Evolutionary conservation across 2,888 invertebrate genomes (phyloP).

Genomic region (Hypselothyrea guttata): DNA sequence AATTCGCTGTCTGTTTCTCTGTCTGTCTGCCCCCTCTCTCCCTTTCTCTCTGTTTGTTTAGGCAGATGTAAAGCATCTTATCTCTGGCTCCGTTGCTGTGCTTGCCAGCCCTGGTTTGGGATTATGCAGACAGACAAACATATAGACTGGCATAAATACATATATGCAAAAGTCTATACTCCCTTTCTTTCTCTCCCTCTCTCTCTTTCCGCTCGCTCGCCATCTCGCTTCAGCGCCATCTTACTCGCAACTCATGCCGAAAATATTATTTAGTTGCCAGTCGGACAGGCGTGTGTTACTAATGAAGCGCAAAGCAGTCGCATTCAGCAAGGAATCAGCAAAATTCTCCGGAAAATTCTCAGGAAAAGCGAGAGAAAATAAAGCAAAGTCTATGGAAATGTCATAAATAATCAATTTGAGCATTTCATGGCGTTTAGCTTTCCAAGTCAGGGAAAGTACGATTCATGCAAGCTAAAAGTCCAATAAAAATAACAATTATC

Average conservation of each 20-base stretch:
- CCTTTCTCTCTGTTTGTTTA: conserved; percentile 61
- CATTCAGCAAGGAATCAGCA: neutral
- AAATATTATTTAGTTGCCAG: conserved; percentile 52
- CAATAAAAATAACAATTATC: too few relatives aligned
- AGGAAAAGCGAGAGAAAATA: conserved; percentile 19
- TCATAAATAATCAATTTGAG: too few relatives aligned
- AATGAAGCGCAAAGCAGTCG: conserved; percentile 32
- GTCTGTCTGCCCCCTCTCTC: neutral
- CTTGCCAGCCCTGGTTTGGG: conserved; percentile 29
- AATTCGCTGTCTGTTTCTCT: conserved; percentile 43
- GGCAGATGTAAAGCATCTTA: conserved; percentile 75
- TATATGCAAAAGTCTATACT: neutral
- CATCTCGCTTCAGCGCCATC: conserved; percentile 13
- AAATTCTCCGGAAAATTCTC: conserved; percentile 17
- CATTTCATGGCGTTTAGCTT: too few relatives aligned
- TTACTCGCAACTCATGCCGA: conserved; percentile 47
- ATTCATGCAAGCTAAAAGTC: too few relatives aligned
- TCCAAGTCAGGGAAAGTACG: too few relatives aligned
- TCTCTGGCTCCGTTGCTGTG: conserved; percentile 41
- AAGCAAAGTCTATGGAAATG: neutral
- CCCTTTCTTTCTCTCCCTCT: neutral
- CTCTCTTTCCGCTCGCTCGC: conserved; percentile 17
- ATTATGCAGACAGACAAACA: conserved; percentile 45
- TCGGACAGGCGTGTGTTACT: conserved; percentile 42
- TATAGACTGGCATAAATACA: neutral